Base-by-base conservation (phyloP, 2,888 invertebrate genomes). In the Trichacis sp. region DNA sequence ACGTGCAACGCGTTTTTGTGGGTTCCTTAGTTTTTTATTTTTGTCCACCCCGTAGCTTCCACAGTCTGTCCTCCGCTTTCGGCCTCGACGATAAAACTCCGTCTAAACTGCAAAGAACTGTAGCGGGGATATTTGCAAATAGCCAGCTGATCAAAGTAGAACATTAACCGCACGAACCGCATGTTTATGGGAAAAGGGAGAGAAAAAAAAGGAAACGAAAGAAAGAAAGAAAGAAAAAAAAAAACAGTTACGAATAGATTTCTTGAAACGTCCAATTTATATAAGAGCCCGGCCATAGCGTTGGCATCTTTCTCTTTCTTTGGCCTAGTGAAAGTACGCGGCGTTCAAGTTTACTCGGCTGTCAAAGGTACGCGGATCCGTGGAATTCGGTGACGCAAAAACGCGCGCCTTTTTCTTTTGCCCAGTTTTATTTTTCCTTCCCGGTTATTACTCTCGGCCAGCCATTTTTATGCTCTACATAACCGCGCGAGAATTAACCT, bases 381-480 rank as follows among this genome's bases (percentile, higher is more conserved):
- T 52, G 54, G 69, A 76, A 73, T 71, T 79, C 78, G 76, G 76
- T 78, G 77, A 77, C 74, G 64, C 40, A 77, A 74, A 67, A 76
- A 74, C 68, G 53, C 56, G 49, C 24, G 40, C 49, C 49, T 62
- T 56, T 42, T 55, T 30, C 57, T 49, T 46, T 50, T 49, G 46
- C 56, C 49, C 24, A 15, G 48, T 49, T 24, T 45, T 30, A 43
- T 53, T 38, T 53, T 56, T 47, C 29, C 48, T 42, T 19, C 18
- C 59, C 51, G 47, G 46, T 53, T 14, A 48, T n/a, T 57, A 52
- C 65, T n/a, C n/a, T n/a, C n/a, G n/a, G 66, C 73, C 70, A 72
- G 70, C 74, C 73, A 77, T 80, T 82, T 82, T n/a, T 82, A 80
- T 80, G 82, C 82, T 83, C 82, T 82, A 77, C 74, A 83, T 81